Base-by-base conservation (phyloP, 2,888 invertebrate species). In the Leptopterna dolabrata region DNA sequence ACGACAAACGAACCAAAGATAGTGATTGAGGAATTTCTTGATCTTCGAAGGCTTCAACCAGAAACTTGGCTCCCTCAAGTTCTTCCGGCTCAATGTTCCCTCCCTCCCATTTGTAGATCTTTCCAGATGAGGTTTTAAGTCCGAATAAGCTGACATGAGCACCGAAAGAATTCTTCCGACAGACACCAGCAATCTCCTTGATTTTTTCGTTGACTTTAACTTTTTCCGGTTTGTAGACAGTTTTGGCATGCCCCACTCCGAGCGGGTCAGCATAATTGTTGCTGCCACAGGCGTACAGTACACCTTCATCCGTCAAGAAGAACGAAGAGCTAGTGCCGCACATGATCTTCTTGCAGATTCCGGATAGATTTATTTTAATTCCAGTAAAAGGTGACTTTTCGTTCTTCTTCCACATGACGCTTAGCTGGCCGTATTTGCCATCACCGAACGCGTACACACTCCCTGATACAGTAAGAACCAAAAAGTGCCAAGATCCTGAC, bases 221-320 rank as follows among this genome's bases (percentile, higher is more conserved):
- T 81, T 27, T 81, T 16, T 51, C 51, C 1, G 81, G 81, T 19
- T 51, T 29, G 27, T 24, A 16, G 16, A 30, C 55, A 11, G 9
- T 9, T 11, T 63, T 63, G 43, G 45, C 45, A 29, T 81, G 55
- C 0, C 81, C 81, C 3, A 51, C n/a, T 55, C 47, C 51, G 9
- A 81, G 29, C 13, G 51, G 47, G 16, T 81, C 55, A 14, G 45
- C 81, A 9, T 81, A 45, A 14, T 29, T 81, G 55, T 81, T 81
- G 19, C 14, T 51, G 3, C 81, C 81, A 19, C 81, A 81, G 13
- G 29, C 81, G 30, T 29, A 81, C 14, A 81, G 29, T 16, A 19
- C 63, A 63, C 63, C 73, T 16, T 76, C 13, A 19, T 76, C 73
- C 14, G 36, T 41, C 9, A 76, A 41, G 36, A 76, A 76, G 19